These are phyloP conservation scores for Drosophila affinis DNA, from an alignment of 2,888 invertebrate genomes.

Conservation along the genomic window DNA sequence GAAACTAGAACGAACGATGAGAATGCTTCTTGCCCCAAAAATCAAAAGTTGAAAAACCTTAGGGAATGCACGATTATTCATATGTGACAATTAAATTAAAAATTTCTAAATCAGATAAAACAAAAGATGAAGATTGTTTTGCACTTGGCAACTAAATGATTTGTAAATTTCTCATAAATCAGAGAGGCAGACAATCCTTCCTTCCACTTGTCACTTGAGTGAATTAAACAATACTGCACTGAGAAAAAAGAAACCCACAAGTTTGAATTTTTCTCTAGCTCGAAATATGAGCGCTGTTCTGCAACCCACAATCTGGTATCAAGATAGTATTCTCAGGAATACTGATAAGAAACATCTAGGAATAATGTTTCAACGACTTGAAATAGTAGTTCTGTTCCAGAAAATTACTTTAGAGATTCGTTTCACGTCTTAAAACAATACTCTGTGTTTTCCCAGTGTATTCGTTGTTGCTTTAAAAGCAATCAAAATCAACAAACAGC, in stretches of 20 bases:
- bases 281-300: not conserved
- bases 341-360: not conserved
- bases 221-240: conserved; percentile 28
- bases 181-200: conserved; percentile 35
- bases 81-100: conserved; percentile 35
- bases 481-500: conserved; percentile 62
- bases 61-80: not conserved
- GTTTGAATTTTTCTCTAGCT: not conserved
- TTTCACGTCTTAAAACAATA: conserved; percentile 61
- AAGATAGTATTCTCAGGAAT: not conserved
- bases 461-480: conserved; percentile 42
- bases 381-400: not conserved
- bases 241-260: not conserved
- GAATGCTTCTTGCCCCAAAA: not conserved
- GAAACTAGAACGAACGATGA: not conserved
- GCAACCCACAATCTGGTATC: not conserved
- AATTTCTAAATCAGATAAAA: conserved; percentile 19
- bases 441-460: conserved; percentile 40
- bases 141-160: conserved; percentile 33
- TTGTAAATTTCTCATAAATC: conserved; percentile 57
- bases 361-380: too few relatives aligned
- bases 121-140: conserved; percentile 28
- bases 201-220: conserved; percentile 23
- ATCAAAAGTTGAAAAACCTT: conserved; percentile 9
- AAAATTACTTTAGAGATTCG: not conserved